phyloP scores from a whole-genome alignment of 2,888 invertebrate genomes.

The Cryptocheilus praepositus region DNA sequence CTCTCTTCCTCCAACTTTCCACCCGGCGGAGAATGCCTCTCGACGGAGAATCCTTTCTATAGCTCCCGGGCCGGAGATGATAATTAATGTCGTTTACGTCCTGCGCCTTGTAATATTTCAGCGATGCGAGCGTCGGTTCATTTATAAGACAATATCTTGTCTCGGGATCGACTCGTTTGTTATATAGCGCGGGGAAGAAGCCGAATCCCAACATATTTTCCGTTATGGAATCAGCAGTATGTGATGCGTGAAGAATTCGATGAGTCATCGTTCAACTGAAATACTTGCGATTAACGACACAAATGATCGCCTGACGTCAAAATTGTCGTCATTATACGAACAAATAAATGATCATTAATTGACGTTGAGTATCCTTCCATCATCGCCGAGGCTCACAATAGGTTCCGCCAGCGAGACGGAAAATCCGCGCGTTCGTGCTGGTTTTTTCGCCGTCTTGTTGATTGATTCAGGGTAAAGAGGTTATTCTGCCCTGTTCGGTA shows the following conservation, averaged over 20 bases:
- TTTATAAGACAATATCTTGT: constrained; percentile 54
- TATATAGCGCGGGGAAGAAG: constrained; percentile 30
- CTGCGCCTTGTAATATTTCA: constrained; percentile 37
- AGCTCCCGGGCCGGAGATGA: constrained; percentile 18
- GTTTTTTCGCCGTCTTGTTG: too few species aligned
- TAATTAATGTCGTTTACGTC: constrained; percentile 37
- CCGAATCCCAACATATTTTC: background rate
- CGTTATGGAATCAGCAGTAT: background rate
- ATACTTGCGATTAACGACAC: too few species aligned
- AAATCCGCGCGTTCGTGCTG: too few species aligned
- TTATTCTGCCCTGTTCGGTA: too few species aligned
- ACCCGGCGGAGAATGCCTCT: background rate
- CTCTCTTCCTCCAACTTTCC: background rate
- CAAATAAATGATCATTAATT: too few species aligned
- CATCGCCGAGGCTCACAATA: too few species aligned
- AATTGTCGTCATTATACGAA: too few species aligned
- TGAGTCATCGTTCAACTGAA: constrained; percentile 26
- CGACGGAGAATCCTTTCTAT: constrained; percentile 16
- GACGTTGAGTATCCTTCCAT: too few species aligned
- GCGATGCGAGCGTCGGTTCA: constrained; percentile 31
- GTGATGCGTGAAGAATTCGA: constrained; percentile 6
- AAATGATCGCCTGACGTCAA: background rate
- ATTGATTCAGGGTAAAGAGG: too few species aligned
- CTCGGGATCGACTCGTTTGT: constrained; percentile 47
- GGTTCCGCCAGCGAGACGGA: too few species aligned